A percentile compares a stretch with the other conserved stretches of the same genome.
Evolutionary conservation across 2,888 invertebrate genomes (phyloP).

Genomic region (Caradrina kadenii): DNA sequence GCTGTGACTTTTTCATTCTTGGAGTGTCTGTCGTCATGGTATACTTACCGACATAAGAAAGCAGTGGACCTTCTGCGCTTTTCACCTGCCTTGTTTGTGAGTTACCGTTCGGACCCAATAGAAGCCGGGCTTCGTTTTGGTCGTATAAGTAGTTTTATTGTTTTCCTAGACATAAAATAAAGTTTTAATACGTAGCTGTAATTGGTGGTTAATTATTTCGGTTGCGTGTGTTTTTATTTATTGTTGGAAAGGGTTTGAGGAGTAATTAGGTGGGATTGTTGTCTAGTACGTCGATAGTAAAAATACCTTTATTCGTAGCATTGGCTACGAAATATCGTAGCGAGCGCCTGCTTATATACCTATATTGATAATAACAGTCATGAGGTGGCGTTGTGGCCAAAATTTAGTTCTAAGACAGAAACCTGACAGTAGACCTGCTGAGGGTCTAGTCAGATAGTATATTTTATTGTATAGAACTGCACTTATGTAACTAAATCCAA

Average conservation of each 20-base stretch:
- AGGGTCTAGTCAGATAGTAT: no score
- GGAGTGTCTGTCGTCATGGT: not conserved
- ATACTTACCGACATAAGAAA: not conserved
- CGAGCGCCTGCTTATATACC: not conserved
- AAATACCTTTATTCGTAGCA: constrained; percentile 7
- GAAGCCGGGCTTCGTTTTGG: constrained; percentile 47
- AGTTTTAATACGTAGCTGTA: constrained; percentile 60
- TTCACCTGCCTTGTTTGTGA: constrained; percentile 16
- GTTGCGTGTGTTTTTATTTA: constrained; percentile 58
- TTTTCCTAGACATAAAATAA: constrained; percentile 62
- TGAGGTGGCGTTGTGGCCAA: no score
- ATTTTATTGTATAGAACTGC: no score
- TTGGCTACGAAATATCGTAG: constrained; percentile 15
- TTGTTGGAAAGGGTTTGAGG: constrained; percentile 34
- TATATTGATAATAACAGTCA: no score
- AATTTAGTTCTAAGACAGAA: no score
- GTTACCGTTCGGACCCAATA: constrained; percentile 50
- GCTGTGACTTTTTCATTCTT: not conserved
- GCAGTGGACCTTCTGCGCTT: constrained; percentile 22
- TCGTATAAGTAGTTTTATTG: constrained; percentile 63
- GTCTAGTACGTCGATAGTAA: not conserved
- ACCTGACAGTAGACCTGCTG: no score
- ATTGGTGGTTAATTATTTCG: constrained; percentile 61
- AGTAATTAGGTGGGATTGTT: constrained; percentile 20
- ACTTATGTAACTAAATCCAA: no score